Evolutionary conservation across 2,797 vertebrate genomes (phyloP).

Genomic region (Tadarida brasiliensis): DNA sequence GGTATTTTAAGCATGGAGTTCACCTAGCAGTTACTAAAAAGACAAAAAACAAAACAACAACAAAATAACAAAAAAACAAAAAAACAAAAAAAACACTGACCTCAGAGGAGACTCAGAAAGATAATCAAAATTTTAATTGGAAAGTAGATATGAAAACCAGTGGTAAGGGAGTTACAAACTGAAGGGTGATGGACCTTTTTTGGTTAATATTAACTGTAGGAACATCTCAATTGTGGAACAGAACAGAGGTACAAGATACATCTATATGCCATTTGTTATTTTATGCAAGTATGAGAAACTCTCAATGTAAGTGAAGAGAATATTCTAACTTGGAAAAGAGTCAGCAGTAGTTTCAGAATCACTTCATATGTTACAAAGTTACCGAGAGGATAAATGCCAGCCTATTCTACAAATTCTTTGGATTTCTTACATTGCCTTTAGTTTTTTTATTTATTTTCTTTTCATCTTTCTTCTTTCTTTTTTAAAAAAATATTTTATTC

Average conservation of each 20-base stretch:
- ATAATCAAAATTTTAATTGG: slow-evolving; percentile 67
- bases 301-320: neutral
- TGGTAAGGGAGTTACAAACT: slow-evolving; percentile 39
- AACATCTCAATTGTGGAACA: neutral
- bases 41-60: slow-evolving; percentile 20
- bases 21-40: neutral
- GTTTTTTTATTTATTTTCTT: neutral
- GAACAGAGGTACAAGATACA: neutral
- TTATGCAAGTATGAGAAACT: neutral
- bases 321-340: slow-evolving; percentile 6
- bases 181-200: slow-evolving; percentile 36
- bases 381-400: slow-evolving; percentile 39
- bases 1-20: neutral
- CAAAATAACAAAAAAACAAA: too few species aligned
- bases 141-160: slow-evolving; percentile 58
- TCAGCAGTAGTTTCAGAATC: slow-evolving; percentile 3
- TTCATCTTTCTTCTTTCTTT: too few species aligned
- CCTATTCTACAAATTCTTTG: neutral
- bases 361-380: neutral
- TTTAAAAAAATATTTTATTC: too few species aligned
- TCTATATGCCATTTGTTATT: neutral
- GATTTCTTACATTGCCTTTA: slow-evolving; percentile 3
- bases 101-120: slow-evolving; percentile 54
- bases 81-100: neutral
- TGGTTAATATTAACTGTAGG: slow-evolving; percentile 37